phyloP scores from a whole-genome alignment of 2,888 invertebrate species.

The Eulithis testata region DNA sequence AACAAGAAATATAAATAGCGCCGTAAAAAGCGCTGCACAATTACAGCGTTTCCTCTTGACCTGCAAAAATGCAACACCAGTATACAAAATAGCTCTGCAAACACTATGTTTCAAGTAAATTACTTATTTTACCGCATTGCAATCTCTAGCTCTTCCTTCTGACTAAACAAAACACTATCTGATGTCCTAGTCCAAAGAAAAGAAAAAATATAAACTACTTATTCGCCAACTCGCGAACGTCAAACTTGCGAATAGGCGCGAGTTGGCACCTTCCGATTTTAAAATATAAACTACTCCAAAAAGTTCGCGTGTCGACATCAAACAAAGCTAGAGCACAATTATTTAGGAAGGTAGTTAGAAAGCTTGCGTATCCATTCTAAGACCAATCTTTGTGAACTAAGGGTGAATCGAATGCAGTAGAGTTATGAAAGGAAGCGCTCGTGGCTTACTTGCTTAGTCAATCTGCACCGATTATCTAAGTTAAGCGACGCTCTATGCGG shows the following conservation, averaged over 20 bases:
- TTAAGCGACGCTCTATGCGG: too few relatives aligned
- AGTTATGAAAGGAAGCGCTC: too few relatives aligned
- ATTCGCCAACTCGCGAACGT: too few relatives aligned
- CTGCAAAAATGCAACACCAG: not conserved
- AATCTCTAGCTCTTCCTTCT: constrained; percentile 15
- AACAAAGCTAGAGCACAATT: constrained; percentile 6
- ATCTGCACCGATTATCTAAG: too few relatives aligned
- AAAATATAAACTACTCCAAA: constrained; percentile 3
- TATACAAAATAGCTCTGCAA: constrained; percentile 1
- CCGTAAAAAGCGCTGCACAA: too few relatives aligned
- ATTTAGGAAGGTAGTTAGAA: not conserved
- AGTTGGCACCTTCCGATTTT: too few relatives aligned
- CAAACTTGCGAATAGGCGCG: too few relatives aligned
- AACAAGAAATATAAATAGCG: too few relatives aligned
- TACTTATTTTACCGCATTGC: constrained; percentile 6
- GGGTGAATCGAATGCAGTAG: too few relatives aligned
- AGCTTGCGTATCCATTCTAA: not conserved
- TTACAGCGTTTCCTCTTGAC: too few relatives aligned
- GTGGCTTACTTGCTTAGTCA: too few relatives aligned
- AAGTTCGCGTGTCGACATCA: constrained; percentile 19
- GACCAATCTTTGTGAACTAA: too few relatives aligned
- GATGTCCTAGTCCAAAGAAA: constrained; percentile 15
- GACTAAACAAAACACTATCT: constrained; percentile 11
- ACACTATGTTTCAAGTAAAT: not conserved
- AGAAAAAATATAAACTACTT: not conserved